These are phyloP conservation scores for Smittia aterrima DNA, from an alignment of 2,888 invertebrate genomes.

Conservation along the genomic window DNA sequence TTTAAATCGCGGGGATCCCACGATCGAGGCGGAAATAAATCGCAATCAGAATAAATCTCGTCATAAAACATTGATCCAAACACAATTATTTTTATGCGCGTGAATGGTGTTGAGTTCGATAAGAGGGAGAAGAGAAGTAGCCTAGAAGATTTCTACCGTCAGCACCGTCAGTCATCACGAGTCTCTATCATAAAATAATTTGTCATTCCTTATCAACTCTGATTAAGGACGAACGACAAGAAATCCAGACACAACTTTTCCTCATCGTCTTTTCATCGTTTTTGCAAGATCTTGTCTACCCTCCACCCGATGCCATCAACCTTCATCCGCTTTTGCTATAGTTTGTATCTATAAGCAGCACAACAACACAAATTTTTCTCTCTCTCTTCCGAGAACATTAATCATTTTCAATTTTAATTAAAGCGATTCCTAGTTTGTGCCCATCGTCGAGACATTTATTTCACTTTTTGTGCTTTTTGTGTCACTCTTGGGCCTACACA, in stretches of 20 bases:
- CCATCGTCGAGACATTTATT: not conserved
- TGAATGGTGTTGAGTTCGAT: not conserved
- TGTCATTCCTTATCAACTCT: slow-evolving; percentile 21
- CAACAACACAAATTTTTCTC: too few relatives aligned
- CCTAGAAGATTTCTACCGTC: not conserved
- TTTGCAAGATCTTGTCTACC: too few relatives aligned
- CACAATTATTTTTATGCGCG: not conserved
- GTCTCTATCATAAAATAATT: slow-evolving; percentile 17
- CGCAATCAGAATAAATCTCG: slow-evolving; percentile 4
- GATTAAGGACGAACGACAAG: slow-evolving; percentile 11
- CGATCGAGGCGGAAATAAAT: not conserved
- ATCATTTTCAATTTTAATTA: slow-evolving; percentile 8
- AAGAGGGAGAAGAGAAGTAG: not conserved
- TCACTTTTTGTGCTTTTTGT: not conserved
- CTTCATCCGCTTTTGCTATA: too few relatives aligned
- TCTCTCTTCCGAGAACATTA: too few relatives aligned
- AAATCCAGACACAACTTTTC: not conserved
- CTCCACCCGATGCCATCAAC: not conserved
- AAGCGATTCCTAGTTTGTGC: not conserved
- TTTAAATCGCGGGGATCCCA: not conserved
- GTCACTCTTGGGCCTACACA: not conserved
- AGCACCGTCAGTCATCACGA: not conserved
- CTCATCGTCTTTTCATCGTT: not conserved
- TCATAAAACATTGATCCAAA: slow-evolving; percentile 7
- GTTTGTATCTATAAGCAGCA: not conserved